These are phyloP conservation scores for Bovichtus diacanthus DNA, from an alignment of 2,797 vertebrate genomes.

Conservation along the genomic window DNA sequence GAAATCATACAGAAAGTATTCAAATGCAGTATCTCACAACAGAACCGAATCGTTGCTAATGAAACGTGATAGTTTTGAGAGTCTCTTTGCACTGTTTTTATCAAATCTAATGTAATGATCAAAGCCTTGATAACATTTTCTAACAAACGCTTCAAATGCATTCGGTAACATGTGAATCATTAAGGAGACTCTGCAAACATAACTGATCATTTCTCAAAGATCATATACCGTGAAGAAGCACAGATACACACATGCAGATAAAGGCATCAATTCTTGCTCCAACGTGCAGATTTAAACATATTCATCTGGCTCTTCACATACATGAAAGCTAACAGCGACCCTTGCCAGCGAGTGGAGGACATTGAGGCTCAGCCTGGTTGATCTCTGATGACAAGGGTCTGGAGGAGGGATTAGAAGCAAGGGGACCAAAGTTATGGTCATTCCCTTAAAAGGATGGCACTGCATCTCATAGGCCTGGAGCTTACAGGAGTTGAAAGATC, in stretches of 20 bases:
- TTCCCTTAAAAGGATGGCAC: conserved; percentile 76
- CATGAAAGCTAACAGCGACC: conserved; percentile 77
- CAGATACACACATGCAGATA: conserved; percentile 58
- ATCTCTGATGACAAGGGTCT: conserved; percentile 83
- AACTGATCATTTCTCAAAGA: conserved; percentile 67
- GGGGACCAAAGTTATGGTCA: conserved; percentile 78
- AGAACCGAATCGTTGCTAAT: conserved; percentile 70
- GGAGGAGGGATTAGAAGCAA: conserved; percentile 79
- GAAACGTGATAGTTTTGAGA: conserved; percentile 78
- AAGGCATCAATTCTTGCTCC: conserved; percentile 61
- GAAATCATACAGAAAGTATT: conserved; percentile 74
- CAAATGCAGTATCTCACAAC: conserved; percentile 65
- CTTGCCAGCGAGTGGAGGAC: conserved; percentile 78
- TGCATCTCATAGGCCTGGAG: conserved; percentile 76
- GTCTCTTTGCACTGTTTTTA: conserved; percentile 62
- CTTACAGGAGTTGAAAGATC: conserved; percentile 73
- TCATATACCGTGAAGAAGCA: conserved; percentile 44
- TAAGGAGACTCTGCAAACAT: conserved; percentile 55
- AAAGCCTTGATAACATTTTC: conserved; percentile 75
- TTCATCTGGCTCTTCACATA: conserved; percentile 75
- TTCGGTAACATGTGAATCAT: conserved; percentile 71
- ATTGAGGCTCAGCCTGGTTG: conserved; percentile 78
- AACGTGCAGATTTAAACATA: conserved; percentile 68
- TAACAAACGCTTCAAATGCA: conserved; percentile 73
- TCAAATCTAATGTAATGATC: conserved; percentile 73